Percentiles rank a stretch among this genome's conserved stretches.
Conservation (phyloP, 2,888 invertebrate genomes). For the Polymixis flavicincta region DNA sequence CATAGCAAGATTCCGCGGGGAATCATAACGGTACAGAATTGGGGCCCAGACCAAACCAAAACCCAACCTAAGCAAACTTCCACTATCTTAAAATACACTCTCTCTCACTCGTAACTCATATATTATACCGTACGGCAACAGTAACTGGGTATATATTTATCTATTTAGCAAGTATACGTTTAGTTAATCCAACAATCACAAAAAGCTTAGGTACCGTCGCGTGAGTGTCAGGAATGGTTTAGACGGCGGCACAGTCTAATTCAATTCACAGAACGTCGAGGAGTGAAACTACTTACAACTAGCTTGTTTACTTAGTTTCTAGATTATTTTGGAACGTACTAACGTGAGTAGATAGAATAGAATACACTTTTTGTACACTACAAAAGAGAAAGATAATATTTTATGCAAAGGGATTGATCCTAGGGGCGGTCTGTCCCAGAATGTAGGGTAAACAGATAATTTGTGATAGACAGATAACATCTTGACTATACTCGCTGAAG, state of each 20-base stretch:
- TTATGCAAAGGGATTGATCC: background rate
- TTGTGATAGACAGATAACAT: too few species aligned
- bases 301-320: constrained; percentile 1
- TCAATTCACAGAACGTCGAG: constrained; percentile 27
- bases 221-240: constrained; percentile 28
- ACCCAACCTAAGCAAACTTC: too few species aligned
- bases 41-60: too few species aligned
- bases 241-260: constrained; percentile 14
- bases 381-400: background rate
- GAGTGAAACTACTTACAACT: constrained; percentile 1
- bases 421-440: background rate
- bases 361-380: background rate
- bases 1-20: too few species aligned
- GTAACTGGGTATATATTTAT: background rate
- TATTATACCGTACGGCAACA: background rate
- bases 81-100: too few species aligned
- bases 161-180: background rate
- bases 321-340: constrained; percentile 8
- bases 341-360: background rate
- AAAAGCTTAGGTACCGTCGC: constrained; percentile 26
- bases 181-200: constrained; percentile 44
- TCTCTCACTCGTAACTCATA: too few species aligned
- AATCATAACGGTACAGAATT: too few species aligned
- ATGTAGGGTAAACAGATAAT: too few species aligned
- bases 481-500: too few species aligned